Evolutionary conservation across 1,140 invertebrate genomes (phyloP).

Genomic region (Neodiprion lecontei): DNA sequence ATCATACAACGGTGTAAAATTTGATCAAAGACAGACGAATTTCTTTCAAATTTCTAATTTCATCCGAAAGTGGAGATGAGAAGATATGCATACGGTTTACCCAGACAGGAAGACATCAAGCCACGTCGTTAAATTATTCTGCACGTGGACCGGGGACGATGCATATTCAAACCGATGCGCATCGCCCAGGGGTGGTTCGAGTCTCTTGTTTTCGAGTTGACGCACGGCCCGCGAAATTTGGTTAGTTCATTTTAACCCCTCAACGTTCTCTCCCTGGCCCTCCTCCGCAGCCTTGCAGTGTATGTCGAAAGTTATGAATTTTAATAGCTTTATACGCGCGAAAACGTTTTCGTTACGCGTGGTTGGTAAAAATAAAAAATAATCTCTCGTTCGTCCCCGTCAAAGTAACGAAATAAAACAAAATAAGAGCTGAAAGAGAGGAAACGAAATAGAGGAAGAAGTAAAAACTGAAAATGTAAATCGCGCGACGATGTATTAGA

Average conservation of each 20-base stretch:
- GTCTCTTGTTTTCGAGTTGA: slow-evolving; percentile 51
- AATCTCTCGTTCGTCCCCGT: no score
- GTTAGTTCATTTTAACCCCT: slow-evolving; percentile 57
- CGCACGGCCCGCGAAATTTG: slow-evolving; percentile 56
- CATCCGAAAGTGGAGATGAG: no score
- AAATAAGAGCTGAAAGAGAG: slow-evolving; percentile 3
- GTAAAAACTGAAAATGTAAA: not conserved
- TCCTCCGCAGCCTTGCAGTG: slow-evolving; percentile 36
- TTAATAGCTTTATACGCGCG: slow-evolving; percentile 60
- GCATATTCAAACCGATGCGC: slow-evolving; percentile 62
- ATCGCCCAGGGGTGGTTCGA: slow-evolving; percentile 36
- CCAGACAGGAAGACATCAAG: no score
- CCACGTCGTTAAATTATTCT: slow-evolving; percentile 15
- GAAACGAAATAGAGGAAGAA: not conserved
- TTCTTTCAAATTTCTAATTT: no score
- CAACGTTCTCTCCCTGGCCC: not conserved
- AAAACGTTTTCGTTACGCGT: slow-evolving; percentile 33
- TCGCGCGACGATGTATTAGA: not conserved
- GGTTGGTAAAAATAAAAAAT: slow-evolving; percentile 1
- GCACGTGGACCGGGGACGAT: slow-evolving; percentile 45
- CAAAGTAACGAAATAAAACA: no score
- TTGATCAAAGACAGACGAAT: no score
- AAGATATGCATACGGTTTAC: no score
- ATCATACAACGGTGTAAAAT: no score
- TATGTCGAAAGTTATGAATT: slow-evolving; percentile 63